Evolutionary conservation across 1,140 invertebrate genomes (phyloP).

Genomic region (Eufriesea mexicana): DNA sequence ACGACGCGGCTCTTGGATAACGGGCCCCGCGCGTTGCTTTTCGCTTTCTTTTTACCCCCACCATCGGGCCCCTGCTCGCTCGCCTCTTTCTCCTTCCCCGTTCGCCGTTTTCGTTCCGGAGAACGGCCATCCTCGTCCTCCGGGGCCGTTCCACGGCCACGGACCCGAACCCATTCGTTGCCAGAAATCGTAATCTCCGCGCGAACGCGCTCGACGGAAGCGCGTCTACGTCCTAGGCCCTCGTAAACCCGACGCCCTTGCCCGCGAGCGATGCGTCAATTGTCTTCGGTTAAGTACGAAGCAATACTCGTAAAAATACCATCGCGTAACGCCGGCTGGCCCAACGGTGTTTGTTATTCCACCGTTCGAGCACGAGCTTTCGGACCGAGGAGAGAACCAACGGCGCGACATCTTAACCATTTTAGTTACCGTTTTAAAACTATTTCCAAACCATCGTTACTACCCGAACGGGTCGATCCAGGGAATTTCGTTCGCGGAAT

Average conservation of each 20-base stretch:
- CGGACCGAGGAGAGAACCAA: neutral
- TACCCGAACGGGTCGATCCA: too few relatives aligned
- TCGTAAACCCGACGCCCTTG: conserved; percentile 52
- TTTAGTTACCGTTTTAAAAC: too few relatives aligned
- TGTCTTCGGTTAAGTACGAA: conserved; percentile 52
- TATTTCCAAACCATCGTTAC: too few relatives aligned
- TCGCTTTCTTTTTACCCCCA: conserved; percentile 43
- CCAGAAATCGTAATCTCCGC: conserved; percentile 59
- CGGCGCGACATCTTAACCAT: conserved; percentile 4
- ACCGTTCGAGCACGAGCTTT: neutral
- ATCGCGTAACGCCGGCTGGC: neutral
- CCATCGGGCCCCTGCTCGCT: neutral
- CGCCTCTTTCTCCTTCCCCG: neutral
- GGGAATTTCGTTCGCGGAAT: too few relatives aligned
- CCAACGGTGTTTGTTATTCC: conserved; percentile 24
- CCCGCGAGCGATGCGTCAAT: conserved; percentile 27
- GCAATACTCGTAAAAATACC: conserved; percentile 55
- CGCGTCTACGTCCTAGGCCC: conserved; percentile 3
- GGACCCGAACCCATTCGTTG: conserved; percentile 26
- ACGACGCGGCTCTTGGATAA: conserved; percentile 53
- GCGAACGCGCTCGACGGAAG: conserved; percentile 38
- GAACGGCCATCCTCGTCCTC: neutral
- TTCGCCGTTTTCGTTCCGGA: conserved; percentile 26
- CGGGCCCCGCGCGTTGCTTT: conserved; percentile 35
- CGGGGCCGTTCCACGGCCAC: conserved; percentile 15